phyloP scores from a whole-genome alignment of 2,888 invertebrate genomes.

The Dicyrtomina minuta region DNA sequence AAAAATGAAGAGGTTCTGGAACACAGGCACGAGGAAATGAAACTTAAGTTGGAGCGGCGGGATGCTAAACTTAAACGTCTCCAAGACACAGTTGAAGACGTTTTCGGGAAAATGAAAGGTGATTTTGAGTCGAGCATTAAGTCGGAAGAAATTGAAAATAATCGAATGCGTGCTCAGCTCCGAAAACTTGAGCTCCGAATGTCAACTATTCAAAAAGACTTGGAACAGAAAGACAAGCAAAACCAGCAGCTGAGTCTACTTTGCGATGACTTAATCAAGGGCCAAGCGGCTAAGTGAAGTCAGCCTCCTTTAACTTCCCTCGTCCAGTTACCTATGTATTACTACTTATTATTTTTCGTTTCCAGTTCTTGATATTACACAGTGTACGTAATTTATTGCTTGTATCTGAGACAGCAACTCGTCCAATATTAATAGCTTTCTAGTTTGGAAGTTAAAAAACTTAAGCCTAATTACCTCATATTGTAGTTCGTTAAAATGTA shows the following conservation, averaged over 20 bases:
- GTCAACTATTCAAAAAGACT: conserved; percentile 24
- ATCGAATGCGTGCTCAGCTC: conserved; percentile 25
- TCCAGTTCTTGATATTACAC: too few species aligned
- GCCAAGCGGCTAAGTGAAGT: not conserved
- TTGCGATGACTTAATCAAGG: conserved; percentile 30
- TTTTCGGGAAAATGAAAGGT: conserved; percentile 14
- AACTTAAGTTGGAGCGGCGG: conserved; percentile 16
- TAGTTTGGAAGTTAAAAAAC: too few species aligned
- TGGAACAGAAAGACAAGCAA: conserved; percentile 26
- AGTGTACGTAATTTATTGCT: too few species aligned
- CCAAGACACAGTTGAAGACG: conserved; percentile 24
- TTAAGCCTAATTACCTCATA: too few species aligned
- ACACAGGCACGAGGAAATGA: conserved; percentile 16
- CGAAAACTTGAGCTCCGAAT: conserved; percentile 24
- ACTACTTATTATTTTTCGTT: too few species aligned
- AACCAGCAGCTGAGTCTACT: conserved; percentile 20
- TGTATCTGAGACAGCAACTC: too few species aligned
- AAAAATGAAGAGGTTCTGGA: conserved; percentile 21
- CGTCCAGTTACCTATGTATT: too few species aligned
- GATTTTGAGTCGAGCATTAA: conserved; percentile 21
- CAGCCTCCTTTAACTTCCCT: too few species aligned
- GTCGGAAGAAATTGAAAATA: conserved; percentile 21
- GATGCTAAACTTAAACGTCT: conserved; percentile 22
- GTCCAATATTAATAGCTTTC: too few species aligned
- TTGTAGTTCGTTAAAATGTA: too few species aligned